phyloP scores from a whole-genome alignment of 1,140 invertebrate genomes.

The Philotrypesis tridentata region DNA sequence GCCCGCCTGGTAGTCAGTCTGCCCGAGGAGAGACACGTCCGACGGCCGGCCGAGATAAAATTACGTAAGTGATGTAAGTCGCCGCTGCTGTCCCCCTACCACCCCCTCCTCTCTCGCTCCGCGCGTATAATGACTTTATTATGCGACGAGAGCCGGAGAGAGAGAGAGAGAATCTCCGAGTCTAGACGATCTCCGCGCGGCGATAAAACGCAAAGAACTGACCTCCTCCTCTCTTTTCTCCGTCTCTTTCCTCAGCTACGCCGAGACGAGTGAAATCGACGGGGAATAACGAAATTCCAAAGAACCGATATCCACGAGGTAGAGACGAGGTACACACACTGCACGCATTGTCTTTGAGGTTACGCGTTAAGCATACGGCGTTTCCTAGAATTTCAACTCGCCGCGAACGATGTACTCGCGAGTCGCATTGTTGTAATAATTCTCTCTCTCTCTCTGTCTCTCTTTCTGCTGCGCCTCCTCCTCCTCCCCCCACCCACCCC shows the following conservation, averaged over 20 bases:
- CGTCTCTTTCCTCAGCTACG: no score
- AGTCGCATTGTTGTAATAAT: not conserved
- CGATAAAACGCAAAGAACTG: not conserved
- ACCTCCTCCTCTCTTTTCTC: no score
- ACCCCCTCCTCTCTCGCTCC: not conserved
- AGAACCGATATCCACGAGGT: not conserved
- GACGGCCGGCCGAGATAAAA: constrained; percentile 54
- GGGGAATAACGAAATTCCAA: not conserved
- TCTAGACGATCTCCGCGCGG: not conserved
- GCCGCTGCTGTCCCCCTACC: not conserved
- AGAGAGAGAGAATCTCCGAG: not conserved
- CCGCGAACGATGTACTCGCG: not conserved
- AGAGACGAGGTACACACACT: not conserved
- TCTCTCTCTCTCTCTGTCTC: no score
- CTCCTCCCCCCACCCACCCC: no score
- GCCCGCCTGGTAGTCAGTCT: no score
- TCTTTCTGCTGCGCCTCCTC: no score
- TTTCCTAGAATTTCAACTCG: no score
- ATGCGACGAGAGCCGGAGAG: not conserved
- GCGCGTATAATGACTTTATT: not conserved
- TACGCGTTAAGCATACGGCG: no score
- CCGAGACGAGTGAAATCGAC: not conserved
- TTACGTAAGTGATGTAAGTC: constrained; percentile 72
- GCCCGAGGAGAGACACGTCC: constrained; percentile 23
- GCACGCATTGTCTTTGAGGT: no score